phyloP scores from a whole-genome alignment of 2,113 vertebrate genomes.

The Blennius ocellaris region DNA sequence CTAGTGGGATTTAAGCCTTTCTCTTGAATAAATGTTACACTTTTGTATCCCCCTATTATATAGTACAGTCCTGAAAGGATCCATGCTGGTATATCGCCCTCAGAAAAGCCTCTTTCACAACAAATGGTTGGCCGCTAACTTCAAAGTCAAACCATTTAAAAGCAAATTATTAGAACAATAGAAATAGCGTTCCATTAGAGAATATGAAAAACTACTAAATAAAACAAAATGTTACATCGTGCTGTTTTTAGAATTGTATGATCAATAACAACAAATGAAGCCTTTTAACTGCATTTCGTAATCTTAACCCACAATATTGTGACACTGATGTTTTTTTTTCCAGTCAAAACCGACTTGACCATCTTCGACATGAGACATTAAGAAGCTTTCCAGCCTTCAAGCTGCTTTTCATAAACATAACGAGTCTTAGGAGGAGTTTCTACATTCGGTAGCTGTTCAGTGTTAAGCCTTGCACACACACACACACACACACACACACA shows the following conservation, averaged over 20 bases:
- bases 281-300: not conserved
- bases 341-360: conserved; percentile 16
- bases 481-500: not conserved
- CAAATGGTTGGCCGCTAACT: too few species aligned
- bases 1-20: too few species aligned
- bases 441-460: conserved; percentile 44
- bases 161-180: too few species aligned
- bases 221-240: too few species aligned
- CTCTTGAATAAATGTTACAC: too few species aligned
- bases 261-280: not conserved
- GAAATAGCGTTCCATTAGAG: not conserved
- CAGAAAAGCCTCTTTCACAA: too few species aligned
- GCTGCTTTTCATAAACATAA: conserved; percentile 64
- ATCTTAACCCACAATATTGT: not conserved
- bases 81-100: too few species aligned
- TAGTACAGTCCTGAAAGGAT: too few species aligned
- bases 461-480: conserved; percentile 46
- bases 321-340: not conserved
- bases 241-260: not conserved
- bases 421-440: conserved; percentile 50
- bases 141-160: too few species aligned
- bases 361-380: conserved; percentile 46
- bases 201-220: too few species aligned
- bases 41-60: too few species aligned
- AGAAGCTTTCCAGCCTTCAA: conserved; percentile 58